Evolutionary conservation across 1,140 invertebrate species (phyloP), one percentile per base, ranked within the genome.

Genomic region (Zaprionus kolodkinae): DNA sequence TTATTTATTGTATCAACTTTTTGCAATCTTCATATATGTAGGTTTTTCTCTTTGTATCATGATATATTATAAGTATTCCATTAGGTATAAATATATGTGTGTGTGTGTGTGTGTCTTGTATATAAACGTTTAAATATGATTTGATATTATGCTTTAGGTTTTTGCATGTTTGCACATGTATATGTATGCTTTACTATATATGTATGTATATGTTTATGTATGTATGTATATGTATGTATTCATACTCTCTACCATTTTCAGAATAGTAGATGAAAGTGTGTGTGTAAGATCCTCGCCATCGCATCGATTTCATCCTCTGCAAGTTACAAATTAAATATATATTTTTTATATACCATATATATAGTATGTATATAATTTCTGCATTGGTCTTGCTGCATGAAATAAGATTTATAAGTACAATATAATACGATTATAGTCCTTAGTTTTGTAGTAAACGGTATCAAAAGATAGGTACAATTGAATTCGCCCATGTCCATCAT

Each of bases 401-500:
- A 59, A 76, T 64, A 33, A 86, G 72, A 78, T 79, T 70, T 78
- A 77, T 80, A 66, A 57, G n/a, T 66, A 56, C 71, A 81, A 80
- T 85, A 56, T 74, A 81, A 80, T 89, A 85, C 78, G 81, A 78
- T 88, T 89, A 89, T 89, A 89, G 85, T 89, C 85, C 85, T 89
- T 89, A 89, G 81, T 81, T 89, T 89, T 89, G 85, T 89, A 89
- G 88, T 89, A 90, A 89, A 90, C 85, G 78, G 85, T 90, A 89
- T 89, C 85, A 89, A 89, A 89, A 89, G 85, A 89, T 89, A 89
- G 85, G 85, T 89, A 89, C 85, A 89, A 89, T 89, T 89, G 78
- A 89, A 79, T 89, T 78, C 50, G 69, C 74, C 61, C 48, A 55
- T 76, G 68, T 45, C 69, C 65, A 48, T 68, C 60, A 21, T 21